These are phyloP conservation scores for Smutsia gigantea DNA, from an alignment of 2,797 vertebrate genomes.

Conservation along the genomic window DNA sequence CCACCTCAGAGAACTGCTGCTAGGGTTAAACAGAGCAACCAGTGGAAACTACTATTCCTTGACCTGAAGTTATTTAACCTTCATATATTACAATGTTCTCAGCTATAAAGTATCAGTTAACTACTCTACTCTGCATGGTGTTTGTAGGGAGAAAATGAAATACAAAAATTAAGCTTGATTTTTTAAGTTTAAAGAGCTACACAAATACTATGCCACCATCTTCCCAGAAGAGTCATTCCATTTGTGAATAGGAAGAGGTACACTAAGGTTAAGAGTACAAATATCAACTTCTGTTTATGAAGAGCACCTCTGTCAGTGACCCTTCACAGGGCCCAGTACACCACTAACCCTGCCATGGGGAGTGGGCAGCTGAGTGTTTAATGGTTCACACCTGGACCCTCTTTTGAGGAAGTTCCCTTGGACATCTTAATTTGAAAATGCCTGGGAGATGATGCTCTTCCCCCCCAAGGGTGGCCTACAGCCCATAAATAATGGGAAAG, in stretches of 20 bases:
- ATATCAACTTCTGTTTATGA: neutral
- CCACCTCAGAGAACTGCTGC: neutral
- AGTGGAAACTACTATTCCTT: neutral
- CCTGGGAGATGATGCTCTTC: neutral
- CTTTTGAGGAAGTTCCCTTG: neutral
- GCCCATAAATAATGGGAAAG: no score
- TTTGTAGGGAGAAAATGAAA: neutral
- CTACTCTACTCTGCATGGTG: no score
- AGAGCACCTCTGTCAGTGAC: neutral
- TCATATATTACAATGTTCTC: neutral
- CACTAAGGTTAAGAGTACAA: neutral
- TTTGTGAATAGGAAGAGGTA: neutral
- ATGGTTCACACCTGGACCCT: neutral
- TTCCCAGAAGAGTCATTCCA: neutral
- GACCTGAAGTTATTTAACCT: neutral
- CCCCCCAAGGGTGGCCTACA: neutral
- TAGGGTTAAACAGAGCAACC: neutral
- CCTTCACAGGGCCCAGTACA: no score
- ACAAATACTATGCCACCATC: neutral
- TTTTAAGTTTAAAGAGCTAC: neutral
- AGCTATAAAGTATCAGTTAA: neutral
- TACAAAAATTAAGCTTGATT: neutral
- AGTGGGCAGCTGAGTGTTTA: neutral
- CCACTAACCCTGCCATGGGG: neutral
- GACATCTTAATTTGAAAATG: neutral